These are phyloP conservation scores for Meiosimyza platycephala DNA, from an alignment of 2,888 invertebrate genomes.

Conservation along the genomic window DNA sequence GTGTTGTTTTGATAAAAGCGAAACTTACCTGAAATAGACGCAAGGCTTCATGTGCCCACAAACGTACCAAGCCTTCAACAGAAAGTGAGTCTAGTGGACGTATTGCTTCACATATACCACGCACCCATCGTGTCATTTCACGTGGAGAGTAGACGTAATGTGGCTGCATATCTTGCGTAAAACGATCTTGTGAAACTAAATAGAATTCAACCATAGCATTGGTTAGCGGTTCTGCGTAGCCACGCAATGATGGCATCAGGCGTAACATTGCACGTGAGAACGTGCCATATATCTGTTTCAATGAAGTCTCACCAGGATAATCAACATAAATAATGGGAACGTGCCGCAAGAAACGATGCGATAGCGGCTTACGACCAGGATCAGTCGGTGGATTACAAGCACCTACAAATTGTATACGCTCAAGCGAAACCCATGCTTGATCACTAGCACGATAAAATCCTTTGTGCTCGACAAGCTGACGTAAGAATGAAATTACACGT, in stretches of 20 bases:
- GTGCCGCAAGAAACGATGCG: slow-evolving; percentile 88
- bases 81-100: slow-evolving; percentile 91
- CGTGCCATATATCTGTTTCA: slow-evolving; percentile 98
- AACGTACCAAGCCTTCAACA: slow-evolving; percentile 94
- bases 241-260: slow-evolving; percentile 89
- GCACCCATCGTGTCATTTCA: slow-evolving; percentile 99
- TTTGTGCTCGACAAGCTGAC: slow-evolving; percentile 96
- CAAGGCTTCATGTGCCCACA: slow-evolving; percentile 99
- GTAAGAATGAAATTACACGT: slow-evolving; percentile 97
- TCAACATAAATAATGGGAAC: slow-evolving; percentile 99
- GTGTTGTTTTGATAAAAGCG: not conserved
- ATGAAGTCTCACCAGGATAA: slow-evolving; percentile 97
- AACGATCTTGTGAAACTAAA: slow-evolving; percentile 94
- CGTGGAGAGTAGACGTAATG: slow-evolving; percentile 99
- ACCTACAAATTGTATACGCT: slow-evolving; percentile 99
- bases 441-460: slow-evolving; percentile 91
- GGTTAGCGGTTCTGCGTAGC: slow-evolving; percentile 96
- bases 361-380: slow-evolving; percentile 96
- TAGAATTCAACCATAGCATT: slow-evolving; percentile 99
- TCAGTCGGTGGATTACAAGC: slow-evolving; percentile 99
- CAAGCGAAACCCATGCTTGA: slow-evolving; percentile 96
- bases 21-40: slow-evolving; percentile 85
- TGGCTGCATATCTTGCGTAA: slow-evolving; percentile 99
- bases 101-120: slow-evolving; percentile 99
- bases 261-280: slow-evolving; percentile 98